Evolutionary conservation across 2,888 invertebrate species (phyloP).

Genomic region (Ptychoptera contaminata): DNA sequence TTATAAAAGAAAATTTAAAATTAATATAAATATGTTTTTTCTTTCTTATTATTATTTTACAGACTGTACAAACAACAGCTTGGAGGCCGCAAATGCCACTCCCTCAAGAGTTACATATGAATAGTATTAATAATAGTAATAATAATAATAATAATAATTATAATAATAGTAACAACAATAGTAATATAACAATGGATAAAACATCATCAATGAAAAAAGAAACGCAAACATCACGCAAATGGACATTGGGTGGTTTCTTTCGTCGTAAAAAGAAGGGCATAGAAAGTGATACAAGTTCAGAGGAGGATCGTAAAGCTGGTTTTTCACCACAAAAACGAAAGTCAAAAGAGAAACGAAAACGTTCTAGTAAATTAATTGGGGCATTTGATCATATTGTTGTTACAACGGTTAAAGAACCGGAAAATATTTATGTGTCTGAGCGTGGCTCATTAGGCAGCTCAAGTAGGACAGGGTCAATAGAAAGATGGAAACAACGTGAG

Average conservation of each 20-base stretch:
- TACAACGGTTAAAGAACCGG: constrained; percentile 13
- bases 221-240: constrained; percentile 36
- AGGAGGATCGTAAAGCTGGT: constrained; percentile 31
- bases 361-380: constrained; percentile 33
- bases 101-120: constrained; percentile 21
- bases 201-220: constrained; percentile 30
- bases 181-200: constrained; percentile 18
- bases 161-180: constrained; percentile 7
- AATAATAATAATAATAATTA: neutral
- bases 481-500: constrained; percentile 12
- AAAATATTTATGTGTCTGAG: constrained; percentile 6
- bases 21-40: neutral
- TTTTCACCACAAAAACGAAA: constrained; percentile 26
- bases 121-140: neutral
- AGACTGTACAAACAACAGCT: constrained; percentile 29
- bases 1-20: neutral
- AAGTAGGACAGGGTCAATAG: constrained; percentile 12
- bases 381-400: constrained; percentile 52
- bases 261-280: constrained; percentile 56
- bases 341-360: constrained; percentile 35
- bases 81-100: constrained; percentile 31
- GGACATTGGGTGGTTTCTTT: constrained; percentile 68
- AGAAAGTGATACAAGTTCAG: constrained; percentile 33
- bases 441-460: constrained; percentile 9
- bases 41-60: constrained; percentile 10